Evolutionary conservation across 1,140 invertebrate species (phyloP).

Genomic region (Trichonephila inaurata): DNA sequence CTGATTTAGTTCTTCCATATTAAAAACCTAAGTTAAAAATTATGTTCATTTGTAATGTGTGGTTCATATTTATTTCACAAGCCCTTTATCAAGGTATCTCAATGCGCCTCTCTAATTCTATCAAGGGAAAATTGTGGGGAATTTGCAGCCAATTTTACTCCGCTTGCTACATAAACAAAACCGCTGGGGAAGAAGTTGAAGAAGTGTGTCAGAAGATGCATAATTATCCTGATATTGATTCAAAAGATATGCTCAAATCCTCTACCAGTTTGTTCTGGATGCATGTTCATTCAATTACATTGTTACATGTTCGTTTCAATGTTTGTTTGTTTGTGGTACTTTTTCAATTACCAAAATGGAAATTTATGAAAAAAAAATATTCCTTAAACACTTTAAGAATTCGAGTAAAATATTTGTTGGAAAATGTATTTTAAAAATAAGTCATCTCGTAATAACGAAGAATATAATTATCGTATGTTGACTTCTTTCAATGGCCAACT

Average conservation of each 20-base stretch:
- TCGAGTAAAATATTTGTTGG: too few relatives aligned
- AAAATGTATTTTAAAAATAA: too few relatives aligned
- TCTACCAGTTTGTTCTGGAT: not conserved
- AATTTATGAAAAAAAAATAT: too few relatives aligned
- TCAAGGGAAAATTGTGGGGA: not conserved
- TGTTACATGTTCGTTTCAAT: not conserved
- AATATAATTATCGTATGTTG: too few relatives aligned
- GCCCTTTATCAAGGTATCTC: not conserved
- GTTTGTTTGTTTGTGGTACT: not conserved
- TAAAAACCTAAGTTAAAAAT: too few relatives aligned
- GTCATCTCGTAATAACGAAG: too few relatives aligned
- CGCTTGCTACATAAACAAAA: not conserved
- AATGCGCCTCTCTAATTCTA: not conserved
- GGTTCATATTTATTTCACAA: not conserved
- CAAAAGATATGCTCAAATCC: not conserved
- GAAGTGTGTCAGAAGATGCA: constrained; percentile 22
- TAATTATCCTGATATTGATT: not conserved
- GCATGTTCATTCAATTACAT: not conserved
- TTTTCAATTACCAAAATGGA: not conserved
- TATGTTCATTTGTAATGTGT: too few relatives aligned
- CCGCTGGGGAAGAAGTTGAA: not conserved
- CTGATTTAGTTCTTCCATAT: too few relatives aligned
- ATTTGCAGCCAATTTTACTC: constrained; percentile 16
- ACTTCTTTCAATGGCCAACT: too few relatives aligned
- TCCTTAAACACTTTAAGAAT: too few relatives aligned